These are phyloP conservation scores for Digitonthophagus gazella DNA, from an alignment of 2,888 invertebrate species.

Conservation along the genomic window DNA sequence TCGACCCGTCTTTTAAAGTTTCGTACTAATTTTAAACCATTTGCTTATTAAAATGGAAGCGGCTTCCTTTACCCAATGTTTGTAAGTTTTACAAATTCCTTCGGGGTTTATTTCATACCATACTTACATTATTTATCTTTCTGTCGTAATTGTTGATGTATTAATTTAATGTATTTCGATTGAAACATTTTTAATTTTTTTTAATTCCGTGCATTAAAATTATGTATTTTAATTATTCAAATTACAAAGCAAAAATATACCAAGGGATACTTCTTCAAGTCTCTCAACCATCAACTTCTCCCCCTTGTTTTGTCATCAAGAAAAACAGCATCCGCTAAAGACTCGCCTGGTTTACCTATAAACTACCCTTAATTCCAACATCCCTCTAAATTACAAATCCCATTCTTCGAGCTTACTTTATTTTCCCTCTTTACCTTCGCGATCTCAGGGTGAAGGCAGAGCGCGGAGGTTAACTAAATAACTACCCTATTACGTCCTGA, in stretches of 20 bases:
- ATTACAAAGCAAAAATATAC: no score
- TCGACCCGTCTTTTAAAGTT: slow-evolving; percentile 38
- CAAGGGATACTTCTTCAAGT: no score
- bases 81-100: slow-evolving; percentile 19
- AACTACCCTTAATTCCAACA: slow-evolving; percentile 56
- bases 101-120: slow-evolving; percentile 18
- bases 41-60: slow-evolving; percentile 40
- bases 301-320: slow-evolving; percentile 29
- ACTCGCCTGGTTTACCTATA: slow-evolving; percentile 54
- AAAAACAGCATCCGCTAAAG: slow-evolving; percentile 46
- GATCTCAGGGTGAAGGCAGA: slow-evolving; percentile 12
- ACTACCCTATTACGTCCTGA: slow-evolving; percentile 52
- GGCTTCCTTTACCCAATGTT: slow-evolving; percentile 17
- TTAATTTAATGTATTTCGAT: no score
- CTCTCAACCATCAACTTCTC: no score
- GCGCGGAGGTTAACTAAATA: slow-evolving; percentile 50
- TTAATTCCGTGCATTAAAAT: no score
- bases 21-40: slow-evolving; percentile 42
- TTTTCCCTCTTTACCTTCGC: slow-evolving; percentile 44
- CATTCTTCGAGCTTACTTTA: slow-evolving; percentile 54
- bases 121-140: neutral
- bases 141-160: neutral
- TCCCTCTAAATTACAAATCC: slow-evolving; percentile 56
- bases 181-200: no score
- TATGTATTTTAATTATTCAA: no score